phyloP scores from a whole-genome alignment of 2,888 invertebrate species.

The Chalcosyrphus nemorum region DNA sequence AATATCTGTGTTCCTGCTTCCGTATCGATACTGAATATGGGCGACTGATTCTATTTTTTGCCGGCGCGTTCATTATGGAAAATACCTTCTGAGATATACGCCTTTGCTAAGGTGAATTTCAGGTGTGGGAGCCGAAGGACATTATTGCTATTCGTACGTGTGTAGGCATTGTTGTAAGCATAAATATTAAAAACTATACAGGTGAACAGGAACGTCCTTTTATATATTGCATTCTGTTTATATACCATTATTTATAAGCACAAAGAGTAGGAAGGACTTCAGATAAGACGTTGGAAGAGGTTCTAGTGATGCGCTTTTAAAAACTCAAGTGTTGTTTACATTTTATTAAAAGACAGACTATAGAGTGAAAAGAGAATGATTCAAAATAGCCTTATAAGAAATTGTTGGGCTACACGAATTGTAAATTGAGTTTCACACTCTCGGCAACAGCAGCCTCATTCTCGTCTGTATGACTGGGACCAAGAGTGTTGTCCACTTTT shows the following conservation, averaged over 20 bases:
- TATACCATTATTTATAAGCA: background rate
- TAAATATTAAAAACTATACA: background rate
- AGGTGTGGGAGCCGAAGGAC: background rate
- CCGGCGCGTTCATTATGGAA: background rate
- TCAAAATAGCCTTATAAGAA: too few relatives aligned
- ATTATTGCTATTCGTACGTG: background rate
- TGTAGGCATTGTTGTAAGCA: background rate
- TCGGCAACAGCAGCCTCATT: too few relatives aligned
- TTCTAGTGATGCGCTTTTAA: too few relatives aligned
- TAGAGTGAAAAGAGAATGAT: too few relatives aligned
- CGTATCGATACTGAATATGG: background rate
- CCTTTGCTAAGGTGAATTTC: background rate
- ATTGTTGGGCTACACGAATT: too few relatives aligned
- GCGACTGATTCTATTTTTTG: background rate
- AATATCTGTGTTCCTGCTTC: background rate
- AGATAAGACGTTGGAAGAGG: too few relatives aligned
- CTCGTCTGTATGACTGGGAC: too few relatives aligned
- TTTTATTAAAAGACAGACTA: too few relatives aligned
- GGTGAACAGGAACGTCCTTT: background rate
- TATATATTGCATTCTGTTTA: background rate
- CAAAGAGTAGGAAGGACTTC: background rate
- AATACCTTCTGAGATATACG: background rate
- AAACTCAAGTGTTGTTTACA: too few relatives aligned
- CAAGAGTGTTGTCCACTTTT: too few relatives aligned
- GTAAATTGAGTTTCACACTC: too few relatives aligned